These are phyloP conservation scores for Electrophaes corylata DNA, from an alignment of 2,888 invertebrate genomes.

Conservation along the genomic window DNA sequence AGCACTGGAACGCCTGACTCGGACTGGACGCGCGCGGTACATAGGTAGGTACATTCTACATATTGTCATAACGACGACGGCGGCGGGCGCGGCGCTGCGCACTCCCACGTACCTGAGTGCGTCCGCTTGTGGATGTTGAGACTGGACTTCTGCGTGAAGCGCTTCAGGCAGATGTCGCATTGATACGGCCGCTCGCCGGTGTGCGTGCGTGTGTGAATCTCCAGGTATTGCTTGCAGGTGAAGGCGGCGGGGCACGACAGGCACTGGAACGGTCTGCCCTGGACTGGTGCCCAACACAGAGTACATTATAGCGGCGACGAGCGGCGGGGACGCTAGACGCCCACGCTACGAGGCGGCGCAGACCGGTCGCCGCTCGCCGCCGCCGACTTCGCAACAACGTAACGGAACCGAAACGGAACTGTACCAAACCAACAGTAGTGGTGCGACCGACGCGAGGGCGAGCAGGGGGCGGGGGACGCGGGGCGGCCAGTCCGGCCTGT, in stretches of 20 bases:
- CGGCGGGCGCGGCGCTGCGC: constrained; percentile 42
- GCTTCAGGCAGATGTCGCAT: constrained; percentile 91
- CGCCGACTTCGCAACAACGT: constrained; percentile 67
- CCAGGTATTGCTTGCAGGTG: constrained; percentile 85
- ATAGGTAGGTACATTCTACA: not conserved
- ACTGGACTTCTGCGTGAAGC: constrained; percentile 93
- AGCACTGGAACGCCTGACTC: not conserved
- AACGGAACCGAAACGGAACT: constrained; percentile 47
- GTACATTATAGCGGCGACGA: constrained; percentile 80
- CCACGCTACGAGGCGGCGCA: constrained; percentile 78
- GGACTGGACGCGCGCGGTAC: not conserved
- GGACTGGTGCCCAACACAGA: constrained; percentile 82
- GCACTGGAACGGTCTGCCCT: constrained; percentile 85
- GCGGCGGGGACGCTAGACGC: constrained; percentile 76
- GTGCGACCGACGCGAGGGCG: constrained; percentile 57
- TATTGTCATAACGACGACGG: constrained; percentile 12
- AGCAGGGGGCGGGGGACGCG: constrained; percentile 69
- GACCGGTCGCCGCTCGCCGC: constrained; percentile 78
- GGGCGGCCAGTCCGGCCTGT: constrained; percentile 77
- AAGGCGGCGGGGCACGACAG: constrained; percentile 85
- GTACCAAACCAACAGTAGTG: constrained; percentile 38
- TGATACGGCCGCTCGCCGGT: constrained; percentile 85
- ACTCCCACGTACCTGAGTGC: constrained; percentile 86
- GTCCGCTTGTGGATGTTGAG: constrained; percentile 92
- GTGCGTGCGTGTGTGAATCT: constrained; percentile 86